Evolutionary conservation across 2,888 invertebrate species (phyloP), one percentile per base, ranked within the genome.

Genomic region (Mycogona germanica): DNA sequence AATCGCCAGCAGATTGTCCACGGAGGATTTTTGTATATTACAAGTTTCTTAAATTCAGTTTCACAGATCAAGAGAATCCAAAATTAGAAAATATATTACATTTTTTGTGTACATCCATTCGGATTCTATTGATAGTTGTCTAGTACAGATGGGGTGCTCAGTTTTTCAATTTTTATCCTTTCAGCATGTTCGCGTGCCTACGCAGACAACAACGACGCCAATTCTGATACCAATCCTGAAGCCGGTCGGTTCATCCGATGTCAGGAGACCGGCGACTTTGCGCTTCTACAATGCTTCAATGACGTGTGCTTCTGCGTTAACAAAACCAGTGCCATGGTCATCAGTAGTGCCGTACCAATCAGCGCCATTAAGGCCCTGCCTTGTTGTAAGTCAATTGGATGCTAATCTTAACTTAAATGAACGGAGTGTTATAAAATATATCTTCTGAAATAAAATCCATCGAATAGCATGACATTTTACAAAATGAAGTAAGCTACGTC

Each of bases 181-280:
- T 29, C 40, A 53, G 53, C 25, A 23, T 53, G 53, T 49, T 53
- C 53, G 9, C n/a, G 53, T 26, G 30, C 32, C 9, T 37, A 48
- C 7, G 2, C 6, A 2, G 25, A 49, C 17, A 26, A 45, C 21
- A 7, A 12, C 5, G 21, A 25, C 6, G 14, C 5, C 2, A 28
- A 28, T 14, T 4, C 30, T 19, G 26, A 45, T 17, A 19, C 12
- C 7, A 37, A n/a, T n/a, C n/a, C 9, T 6, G 9, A 7, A n/a
- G 23, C 29, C 9, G 7, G 7, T 6, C 9, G n/a, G 19, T 42
- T 35, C 29, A 28, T 53, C 2, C 32, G 53, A 21, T 53, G 53
- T 14, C 38, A 32, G 25, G 47, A 46, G 40, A 35, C 23, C 4
- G 53, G 53, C 4, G 48, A 53, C 28, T 53, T 53, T 38, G 17